These are phyloP conservation scores for Trichonephila clavipes DNA, from an alignment of 1,140 invertebrate species.

Conservation along the genomic window DNA sequence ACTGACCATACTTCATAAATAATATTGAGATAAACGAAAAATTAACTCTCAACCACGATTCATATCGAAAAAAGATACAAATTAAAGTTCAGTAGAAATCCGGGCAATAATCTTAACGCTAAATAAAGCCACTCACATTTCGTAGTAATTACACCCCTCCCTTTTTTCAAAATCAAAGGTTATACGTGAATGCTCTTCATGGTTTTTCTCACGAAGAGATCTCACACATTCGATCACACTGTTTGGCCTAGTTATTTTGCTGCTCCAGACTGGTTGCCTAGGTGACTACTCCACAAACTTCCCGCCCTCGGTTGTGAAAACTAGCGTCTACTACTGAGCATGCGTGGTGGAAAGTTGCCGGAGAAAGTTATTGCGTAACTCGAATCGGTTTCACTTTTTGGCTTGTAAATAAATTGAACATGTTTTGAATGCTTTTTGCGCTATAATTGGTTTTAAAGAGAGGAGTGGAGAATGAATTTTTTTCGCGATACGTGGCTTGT, in stretches of 20 bases:
- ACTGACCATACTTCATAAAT: no score
- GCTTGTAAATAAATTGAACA: neutral
- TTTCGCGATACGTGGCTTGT: no score
- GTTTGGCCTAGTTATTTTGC: conserved; percentile 53
- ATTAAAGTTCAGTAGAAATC: no score
- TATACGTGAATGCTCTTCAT: neutral
- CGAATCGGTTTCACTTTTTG: neutral
- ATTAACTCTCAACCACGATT: no score
- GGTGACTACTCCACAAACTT: conserved; percentile 60
- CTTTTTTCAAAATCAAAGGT: conserved; percentile 34
- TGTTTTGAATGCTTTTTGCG: neutral
- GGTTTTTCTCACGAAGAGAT: neutral
- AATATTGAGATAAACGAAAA: no score
- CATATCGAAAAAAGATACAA: no score
- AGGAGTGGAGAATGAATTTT: no score
- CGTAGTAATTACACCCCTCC: neutral
- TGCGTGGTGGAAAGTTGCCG: neutral
- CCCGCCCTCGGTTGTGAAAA: conserved; percentile 48
- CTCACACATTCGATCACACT: conserved; percentile 40
- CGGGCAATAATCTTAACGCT: neutral
- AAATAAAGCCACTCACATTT: neutral
- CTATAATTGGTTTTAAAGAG: neutral
- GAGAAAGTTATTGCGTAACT: neutral
- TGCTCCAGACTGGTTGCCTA: conserved; percentile 14
- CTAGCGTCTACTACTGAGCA: neutral